Evolutionary conservation across 2,888 invertebrate genomes (phyloP).

Genomic region (Meteorus colon): DNA sequence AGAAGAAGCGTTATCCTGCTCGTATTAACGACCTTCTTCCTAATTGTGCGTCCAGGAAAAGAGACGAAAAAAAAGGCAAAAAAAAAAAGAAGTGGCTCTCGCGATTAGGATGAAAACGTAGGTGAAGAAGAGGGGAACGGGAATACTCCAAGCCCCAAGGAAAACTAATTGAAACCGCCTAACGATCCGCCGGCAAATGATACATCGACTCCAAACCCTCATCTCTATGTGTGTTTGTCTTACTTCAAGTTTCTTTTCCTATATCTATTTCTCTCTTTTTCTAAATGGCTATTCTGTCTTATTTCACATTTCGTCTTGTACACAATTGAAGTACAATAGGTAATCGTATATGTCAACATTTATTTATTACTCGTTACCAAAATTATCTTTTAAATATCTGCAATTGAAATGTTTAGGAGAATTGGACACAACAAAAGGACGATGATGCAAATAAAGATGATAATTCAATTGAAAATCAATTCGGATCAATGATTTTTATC

Average conservation of each 20-base stretch:
- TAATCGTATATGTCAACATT: neutral
- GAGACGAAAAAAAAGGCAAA: conserved; percentile 27
- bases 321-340: neutral
- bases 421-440: no score
- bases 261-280: conserved; percentile 59
- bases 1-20: conserved; percentile 55
- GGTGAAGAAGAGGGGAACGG: conserved; percentile 49
- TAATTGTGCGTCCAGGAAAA: conserved; percentile 65
- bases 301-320: conserved; percentile 54
- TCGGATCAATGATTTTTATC: no score
- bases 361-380: no score
- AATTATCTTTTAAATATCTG: no score
- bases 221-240: conserved; percentile 1
- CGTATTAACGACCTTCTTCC: conserved; percentile 70
- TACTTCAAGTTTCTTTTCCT: neutral
- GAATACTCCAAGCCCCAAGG: conserved; percentile 46
- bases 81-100: conserved; percentile 62
- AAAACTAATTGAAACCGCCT: conserved; percentile 73
- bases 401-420: no score
- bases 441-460: no score
- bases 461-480: no score
- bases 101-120: conserved; percentile 64
- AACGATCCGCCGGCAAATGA: conserved; percentile 72
- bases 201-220: conserved; percentile 59
- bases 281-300: conserved; percentile 67